Base-by-base conservation (phyloP, 2,113 vertebrate species). In the Halcyon senegalensis region DNA sequence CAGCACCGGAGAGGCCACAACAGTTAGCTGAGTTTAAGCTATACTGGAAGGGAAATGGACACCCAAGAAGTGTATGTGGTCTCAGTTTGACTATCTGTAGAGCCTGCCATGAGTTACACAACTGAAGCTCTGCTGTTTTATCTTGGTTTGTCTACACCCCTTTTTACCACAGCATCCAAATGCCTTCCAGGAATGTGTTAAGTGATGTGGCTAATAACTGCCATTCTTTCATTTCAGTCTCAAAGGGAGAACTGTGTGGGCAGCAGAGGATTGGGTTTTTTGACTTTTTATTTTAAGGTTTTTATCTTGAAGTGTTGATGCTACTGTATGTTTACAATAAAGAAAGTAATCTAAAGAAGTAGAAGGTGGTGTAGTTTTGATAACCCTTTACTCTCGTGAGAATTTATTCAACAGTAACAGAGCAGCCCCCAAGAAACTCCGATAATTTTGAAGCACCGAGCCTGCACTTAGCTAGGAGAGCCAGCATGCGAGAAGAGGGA, bases 221-320 rank as follows among this genome's bases (percentile, higher is more conserved):
- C 86, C 41, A 44, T 83, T 79, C 95, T 95, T 95, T 92, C 66
- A 92, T 94, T 93, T 94, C 66, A 72, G 28, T 58, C 86, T 96
- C 86, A 89, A 90, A 93, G 90, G 59, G 28, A 89, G 66, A 92
- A 59, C 35, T 85, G 77, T 58, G 89, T 94, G 84, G 89, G 90
- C 92, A 94, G 83, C 31, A 85, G 30, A 78, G 10, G 43, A 27
- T 28, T 94, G 59, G 10, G 20, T 48, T 11, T 73, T n/a, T 79
- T 92, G 70, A 63, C 31, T 87, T 90, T 97, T 91, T 85, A 60
- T 94, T 96, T 89, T 85, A 83, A 72, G 31, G 37, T 2, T 58
- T 95, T 95, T 95, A 90, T 94, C 69, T 94, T 69, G 25, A 76
- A 79, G 44, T 69, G 66, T 89, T 94, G 78, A 66, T 67, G 78